These are phyloP conservation scores for Zaprionus vittiger DNA, from an alignment of 1,140 invertebrate species.

Conservation along the genomic window DNA sequence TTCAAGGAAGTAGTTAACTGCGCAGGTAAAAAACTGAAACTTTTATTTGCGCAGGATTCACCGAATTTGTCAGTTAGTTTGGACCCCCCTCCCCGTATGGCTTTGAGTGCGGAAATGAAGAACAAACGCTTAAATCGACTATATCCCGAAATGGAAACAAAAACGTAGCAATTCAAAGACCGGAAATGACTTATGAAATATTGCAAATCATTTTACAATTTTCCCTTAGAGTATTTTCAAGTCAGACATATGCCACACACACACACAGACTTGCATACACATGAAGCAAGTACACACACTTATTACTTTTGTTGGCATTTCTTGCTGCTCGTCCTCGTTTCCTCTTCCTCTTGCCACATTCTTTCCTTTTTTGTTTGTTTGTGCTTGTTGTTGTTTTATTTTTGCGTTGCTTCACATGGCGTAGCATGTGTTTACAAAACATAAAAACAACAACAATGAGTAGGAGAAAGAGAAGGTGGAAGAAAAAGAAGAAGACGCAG, in stretches of 20 bases:
- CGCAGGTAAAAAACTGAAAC: conserved; percentile 4
- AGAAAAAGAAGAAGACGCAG: not conserved
- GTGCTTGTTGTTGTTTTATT: conserved; percentile 48
- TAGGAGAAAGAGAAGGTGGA: conserved; percentile 7
- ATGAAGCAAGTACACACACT: conserved; percentile 5
- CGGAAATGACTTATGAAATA: conserved; percentile 3
- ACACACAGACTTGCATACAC: not conserved
- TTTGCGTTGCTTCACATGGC: conserved; percentile 60
- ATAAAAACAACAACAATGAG: conserved; percentile 58
- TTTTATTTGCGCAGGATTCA: not conserved
- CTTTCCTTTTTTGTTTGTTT: conserved; percentile 39
- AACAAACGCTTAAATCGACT: not conserved
- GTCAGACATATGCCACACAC: not conserved
- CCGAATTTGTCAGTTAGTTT: not conserved
- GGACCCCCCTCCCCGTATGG: not conserved
- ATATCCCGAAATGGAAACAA: not conserved
- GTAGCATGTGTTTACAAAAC: conserved; percentile 74
- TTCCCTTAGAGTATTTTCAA: not conserved
- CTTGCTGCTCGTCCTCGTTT: conserved; percentile 18
- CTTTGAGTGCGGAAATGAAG: not conserved
- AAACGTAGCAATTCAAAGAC: not conserved
- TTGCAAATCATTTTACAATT: conserved; percentile 1
- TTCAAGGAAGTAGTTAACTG: not conserved
- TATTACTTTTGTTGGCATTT: conserved; percentile 24
- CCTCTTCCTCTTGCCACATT: conserved; percentile 23